These are phyloP conservation scores for Cantharis flavilabris DNA, from an alignment of 2,888 invertebrate species.

Conservation along the genomic window DNA sequence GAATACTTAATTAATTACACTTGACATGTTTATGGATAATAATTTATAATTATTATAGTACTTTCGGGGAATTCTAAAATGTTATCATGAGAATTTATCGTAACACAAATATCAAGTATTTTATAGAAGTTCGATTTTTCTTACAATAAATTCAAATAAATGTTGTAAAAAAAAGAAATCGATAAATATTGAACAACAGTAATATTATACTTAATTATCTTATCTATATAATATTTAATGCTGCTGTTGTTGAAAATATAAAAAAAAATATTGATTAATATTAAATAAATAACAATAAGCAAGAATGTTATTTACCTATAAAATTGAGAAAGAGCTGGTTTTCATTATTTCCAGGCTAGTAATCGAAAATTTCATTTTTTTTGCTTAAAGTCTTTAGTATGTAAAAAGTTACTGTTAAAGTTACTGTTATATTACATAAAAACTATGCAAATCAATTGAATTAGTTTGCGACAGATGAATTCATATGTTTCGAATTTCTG, in stretches of 20 bases:
- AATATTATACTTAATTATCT: background rate
- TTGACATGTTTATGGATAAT: background rate
- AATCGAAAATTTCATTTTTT: no score
- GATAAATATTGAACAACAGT: background rate
- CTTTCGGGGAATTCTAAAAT: background rate
- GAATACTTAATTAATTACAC: background rate
- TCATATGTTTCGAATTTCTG: no score
- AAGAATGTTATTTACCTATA: no score
- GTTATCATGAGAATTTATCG: background rate
- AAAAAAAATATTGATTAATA: background rate
- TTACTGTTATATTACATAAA: no score
- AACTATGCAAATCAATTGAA: no score
- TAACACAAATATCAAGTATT: background rate
- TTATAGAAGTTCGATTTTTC: background rate
- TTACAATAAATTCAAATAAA: background rate
- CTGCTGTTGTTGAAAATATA: background rate
- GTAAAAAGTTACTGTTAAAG: no score
- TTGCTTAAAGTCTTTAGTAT: no score
- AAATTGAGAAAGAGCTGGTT: no score
- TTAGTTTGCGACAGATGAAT: no score
- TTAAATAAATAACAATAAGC: background rate
- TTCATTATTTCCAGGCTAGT: no score
- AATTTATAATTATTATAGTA: background rate
- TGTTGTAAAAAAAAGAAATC: background rate
- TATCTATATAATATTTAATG: background rate